Conservation (phyloP, 2,797 vertebrate genomes). For the Rallus crepitans region DNA sequence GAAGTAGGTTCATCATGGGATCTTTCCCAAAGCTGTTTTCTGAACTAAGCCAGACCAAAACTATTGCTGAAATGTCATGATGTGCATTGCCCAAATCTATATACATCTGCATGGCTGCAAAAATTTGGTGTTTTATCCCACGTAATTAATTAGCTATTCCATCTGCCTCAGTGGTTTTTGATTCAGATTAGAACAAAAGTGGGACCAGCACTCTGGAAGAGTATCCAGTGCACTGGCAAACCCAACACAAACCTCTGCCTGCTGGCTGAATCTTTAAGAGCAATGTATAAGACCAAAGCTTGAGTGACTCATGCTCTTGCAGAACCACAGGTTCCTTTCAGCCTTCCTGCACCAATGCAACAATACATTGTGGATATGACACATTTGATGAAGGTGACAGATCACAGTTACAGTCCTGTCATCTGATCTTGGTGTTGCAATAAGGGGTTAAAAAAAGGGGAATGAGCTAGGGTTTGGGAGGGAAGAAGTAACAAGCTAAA, state of each 20-base stretch:
- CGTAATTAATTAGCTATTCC: neutral
- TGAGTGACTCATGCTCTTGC: neutral
- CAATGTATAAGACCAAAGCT: neutral
- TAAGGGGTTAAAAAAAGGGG: neutral
- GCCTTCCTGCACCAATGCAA: neutral
- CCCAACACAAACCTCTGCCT: neutral
- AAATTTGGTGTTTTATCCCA: neutral
- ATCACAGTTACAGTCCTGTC: neutral
- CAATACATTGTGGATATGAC: neutral
- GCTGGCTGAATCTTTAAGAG: neutral
- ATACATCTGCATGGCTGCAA: neutral
- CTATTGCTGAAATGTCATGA: neutral
- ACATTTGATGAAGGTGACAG: neutral
- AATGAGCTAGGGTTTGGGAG: neutral
- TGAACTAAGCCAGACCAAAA: neutral
- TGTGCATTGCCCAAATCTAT: neutral
- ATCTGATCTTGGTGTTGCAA: neutral
- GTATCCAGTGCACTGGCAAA: neutral
- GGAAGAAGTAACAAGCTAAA: neutral
- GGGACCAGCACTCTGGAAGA: neutral
- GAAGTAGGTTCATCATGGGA: neutral
- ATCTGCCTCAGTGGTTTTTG: neutral
- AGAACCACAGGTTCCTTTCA: slow-evolving; percentile 9
- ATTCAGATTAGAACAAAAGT: neutral
- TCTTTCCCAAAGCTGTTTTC: neutral